A percentile compares a stretch with the other conserved stretches of the same genome.
These are phyloP conservation scores for Scolopax bukidnonensis DNA, from an alignment of 2,797 vertebrate species.

Conservation along the genomic window DNA sequence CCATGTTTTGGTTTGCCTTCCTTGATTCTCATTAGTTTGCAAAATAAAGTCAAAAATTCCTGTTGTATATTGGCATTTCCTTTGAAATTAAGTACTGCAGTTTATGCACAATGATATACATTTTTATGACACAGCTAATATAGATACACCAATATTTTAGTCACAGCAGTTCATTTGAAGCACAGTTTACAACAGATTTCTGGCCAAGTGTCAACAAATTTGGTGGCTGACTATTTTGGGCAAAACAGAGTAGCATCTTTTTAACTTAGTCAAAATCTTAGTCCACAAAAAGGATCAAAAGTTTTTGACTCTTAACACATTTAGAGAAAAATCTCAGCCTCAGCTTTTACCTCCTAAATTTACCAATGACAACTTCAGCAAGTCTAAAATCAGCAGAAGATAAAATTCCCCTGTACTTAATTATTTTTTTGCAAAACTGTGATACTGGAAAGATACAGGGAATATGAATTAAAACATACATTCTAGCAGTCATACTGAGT, in stretches of 20 bases:
- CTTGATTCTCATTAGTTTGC: neutral
- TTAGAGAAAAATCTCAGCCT: neutral
- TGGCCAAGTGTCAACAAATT: neutral
- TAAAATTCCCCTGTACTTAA: neutral
- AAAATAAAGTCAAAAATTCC: conserved; percentile 18
- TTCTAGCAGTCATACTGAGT: neutral
- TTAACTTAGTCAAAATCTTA: neutral
- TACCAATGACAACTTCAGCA: neutral
- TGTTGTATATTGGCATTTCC: neutral
- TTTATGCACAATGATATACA: neutral
- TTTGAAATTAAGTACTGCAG: neutral
- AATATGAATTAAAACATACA: neutral
- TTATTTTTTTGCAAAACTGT: neutral
- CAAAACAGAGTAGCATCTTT: neutral
- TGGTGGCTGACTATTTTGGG: neutral
- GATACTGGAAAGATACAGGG: neutral
- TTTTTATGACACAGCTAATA: neutral
- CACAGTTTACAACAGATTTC: neutral
- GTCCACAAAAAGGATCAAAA: neutral
- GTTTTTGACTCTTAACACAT: neutral
- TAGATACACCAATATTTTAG: neutral
- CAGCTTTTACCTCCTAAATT: neutral
- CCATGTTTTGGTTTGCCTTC: neutral
- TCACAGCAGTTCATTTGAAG: neutral
- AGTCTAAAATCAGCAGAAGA: neutral